These are phyloP conservation scores for Drosophila sechellia DNA, from an alignment of 1,140 invertebrate genomes.

Conservation along the genomic window DNA sequence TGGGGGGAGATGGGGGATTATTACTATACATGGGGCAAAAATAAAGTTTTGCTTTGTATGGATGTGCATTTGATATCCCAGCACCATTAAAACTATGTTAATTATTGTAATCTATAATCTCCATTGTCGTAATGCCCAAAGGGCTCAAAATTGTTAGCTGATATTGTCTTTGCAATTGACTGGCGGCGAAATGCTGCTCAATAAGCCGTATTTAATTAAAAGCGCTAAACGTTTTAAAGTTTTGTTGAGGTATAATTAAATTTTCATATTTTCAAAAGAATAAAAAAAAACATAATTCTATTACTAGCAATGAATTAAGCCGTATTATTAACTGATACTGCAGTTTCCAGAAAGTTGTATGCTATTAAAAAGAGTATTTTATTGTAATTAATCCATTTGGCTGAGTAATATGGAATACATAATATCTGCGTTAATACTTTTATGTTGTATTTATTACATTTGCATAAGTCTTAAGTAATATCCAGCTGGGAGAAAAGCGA, in stretches of 20 bases:
- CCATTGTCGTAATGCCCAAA: slow-evolving; percentile 17
- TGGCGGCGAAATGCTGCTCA: slow-evolving; percentile 3
- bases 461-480: slow-evolving; percentile 12
- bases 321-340: no score
- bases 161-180: slow-evolving; percentile 38
- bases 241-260: background rate
- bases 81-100: slow-evolving; percentile 63
- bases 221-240: slow-evolving; percentile 19
- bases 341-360: no score
- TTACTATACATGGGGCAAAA: slow-evolving; percentile 27
- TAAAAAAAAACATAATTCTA: no score
- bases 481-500: background rate
- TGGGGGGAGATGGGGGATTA: slow-evolving; percentile 15
- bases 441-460: slow-evolving; percentile 19
- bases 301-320: no score
- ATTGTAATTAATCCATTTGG: no score
- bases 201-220: slow-evolving; percentile 20
- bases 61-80: slow-evolving; percentile 25
- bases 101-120: slow-evolving; percentile 62
- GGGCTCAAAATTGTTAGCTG: slow-evolving; percentile 21
- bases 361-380: no score
- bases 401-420: background rate
- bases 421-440: slow-evolving; percentile 10
- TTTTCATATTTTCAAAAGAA: no score
- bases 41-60: slow-evolving; percentile 19